phyloP scores from a whole-genome alignment of 2,113 vertebrate species.

The Brevimyrus niger region DNA sequence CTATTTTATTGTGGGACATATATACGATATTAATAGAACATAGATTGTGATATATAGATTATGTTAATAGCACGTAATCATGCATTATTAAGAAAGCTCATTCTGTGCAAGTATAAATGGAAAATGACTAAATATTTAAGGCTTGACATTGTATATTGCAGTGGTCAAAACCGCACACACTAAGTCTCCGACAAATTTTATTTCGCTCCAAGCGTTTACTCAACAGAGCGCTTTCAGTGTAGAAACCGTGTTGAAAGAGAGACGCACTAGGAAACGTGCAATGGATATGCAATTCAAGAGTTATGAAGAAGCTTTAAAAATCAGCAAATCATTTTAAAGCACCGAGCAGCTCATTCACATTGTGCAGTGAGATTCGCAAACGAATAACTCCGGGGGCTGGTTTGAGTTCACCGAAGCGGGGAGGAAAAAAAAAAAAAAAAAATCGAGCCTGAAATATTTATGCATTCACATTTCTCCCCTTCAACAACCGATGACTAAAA shows the following conservation, averaged over 20 bases:
- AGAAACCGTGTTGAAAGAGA: neutral
- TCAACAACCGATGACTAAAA: neutral
- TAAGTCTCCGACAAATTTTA: neutral
- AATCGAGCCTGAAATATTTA: slow-evolving; percentile 6
- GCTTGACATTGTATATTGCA: neutral
- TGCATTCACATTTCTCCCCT: neutral
- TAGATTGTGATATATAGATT: neutral
- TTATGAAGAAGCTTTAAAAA: neutral
- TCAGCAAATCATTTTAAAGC: neutral
- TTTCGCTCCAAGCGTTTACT: neutral
- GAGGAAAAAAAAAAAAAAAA: neutral
- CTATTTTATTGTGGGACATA: neutral
- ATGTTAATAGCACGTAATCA: neutral
- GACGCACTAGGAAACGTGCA: neutral
- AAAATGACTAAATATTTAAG: neutral
- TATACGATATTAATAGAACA: neutral
- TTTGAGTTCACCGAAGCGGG: neutral
- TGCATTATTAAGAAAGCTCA: neutral
- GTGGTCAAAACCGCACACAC: neutral
- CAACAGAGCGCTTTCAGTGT: neutral
- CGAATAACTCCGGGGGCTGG: neutral
- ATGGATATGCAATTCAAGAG: neutral
- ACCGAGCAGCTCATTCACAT: neutral
- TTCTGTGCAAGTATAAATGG: neutral
- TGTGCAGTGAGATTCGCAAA: neutral